Percentiles rank a stretch among this genome's conserved stretches.
Conservation (phyloP, 2,888 invertebrate species). For the Shargacucullia verbasci region DNA sequence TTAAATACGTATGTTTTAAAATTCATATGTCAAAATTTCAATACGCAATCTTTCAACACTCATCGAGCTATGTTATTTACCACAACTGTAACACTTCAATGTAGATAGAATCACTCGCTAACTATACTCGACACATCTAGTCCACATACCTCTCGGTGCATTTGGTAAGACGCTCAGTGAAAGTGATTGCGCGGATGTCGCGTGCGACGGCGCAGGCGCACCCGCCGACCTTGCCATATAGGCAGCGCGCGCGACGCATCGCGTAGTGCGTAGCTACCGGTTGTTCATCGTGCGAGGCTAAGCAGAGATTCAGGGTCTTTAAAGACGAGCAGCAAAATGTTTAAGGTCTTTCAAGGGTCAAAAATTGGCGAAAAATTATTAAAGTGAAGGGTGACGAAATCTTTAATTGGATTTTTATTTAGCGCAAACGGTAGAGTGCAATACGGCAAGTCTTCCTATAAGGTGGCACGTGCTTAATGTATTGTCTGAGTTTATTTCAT, state of each 20-base stretch:
- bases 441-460: constrained; percentile 2
- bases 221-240: constrained; percentile 87
- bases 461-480: background rate
- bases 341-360: constrained; percentile 7
- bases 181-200: constrained; percentile 87
- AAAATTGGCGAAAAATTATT: background rate
- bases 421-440: background rate
- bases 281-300: constrained; percentile 55
- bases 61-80: background rate
- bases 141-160: constrained; percentile 65
- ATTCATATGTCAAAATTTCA: too few relatives aligned
- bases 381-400: background rate
- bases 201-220: constrained; percentile 75
- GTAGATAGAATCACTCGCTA: background rate
- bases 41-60: too few relatives aligned
- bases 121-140: constrained; percentile 46
- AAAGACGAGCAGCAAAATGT: constrained; percentile 18
- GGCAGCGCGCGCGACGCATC: constrained; percentile 58
- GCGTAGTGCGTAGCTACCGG: constrained; percentile 55
- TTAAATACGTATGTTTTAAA: too few relatives aligned
- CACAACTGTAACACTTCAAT: background rate
- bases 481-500: background rate
- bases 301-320: constrained; percentile 38
- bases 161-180: constrained; percentile 84
- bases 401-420: background rate